Percentiles rank a stretch among this genome's conserved stretches.
These are phyloP conservation scores for Oligia strigilis DNA, from an alignment of 2,888 invertebrate genomes.

Conservation along the genomic window DNA sequence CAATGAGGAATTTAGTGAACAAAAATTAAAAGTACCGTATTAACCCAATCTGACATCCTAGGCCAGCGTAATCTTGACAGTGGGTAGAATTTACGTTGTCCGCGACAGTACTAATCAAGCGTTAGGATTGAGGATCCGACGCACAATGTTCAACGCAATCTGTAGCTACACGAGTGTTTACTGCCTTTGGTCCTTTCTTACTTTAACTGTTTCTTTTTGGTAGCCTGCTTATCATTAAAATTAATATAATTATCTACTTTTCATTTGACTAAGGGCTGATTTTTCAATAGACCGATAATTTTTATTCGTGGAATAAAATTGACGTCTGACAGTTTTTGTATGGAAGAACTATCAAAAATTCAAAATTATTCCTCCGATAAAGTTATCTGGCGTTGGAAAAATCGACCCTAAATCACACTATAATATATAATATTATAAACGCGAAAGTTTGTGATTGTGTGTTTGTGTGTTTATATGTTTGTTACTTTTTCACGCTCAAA, in stretches of 20 bases:
- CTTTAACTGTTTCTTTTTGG: neutral
- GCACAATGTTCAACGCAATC: constrained; percentile 35
- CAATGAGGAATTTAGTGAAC: neutral
- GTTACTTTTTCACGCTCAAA: no score
- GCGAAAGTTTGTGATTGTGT: no score
- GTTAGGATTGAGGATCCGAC: constrained; percentile 59
- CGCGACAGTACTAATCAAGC: constrained; percentile 69
- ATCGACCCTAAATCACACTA: no score
- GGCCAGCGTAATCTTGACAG: constrained; percentile 64
- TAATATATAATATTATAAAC: no score
- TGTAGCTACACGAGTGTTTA: constrained; percentile 26
- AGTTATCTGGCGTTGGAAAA: no score
- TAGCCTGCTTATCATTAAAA: neutral
- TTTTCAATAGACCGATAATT: no score
- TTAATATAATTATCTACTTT: neutral
- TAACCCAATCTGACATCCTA: constrained; percentile 12
- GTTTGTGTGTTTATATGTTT: no score
- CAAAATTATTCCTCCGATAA: no score
- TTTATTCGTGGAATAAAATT: no score
- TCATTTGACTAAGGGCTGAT: neutral
- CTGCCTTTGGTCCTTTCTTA: neutral
- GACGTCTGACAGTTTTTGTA: no score
- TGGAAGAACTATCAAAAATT: no score
- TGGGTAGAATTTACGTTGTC: constrained; percentile 65
- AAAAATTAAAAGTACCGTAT: constrained; percentile 41